Evolutionary conservation across 1,140 invertebrate genomes (phyloP), one percentile per base, ranked within the genome.

Genomic region (Stegodyphus mimosarum): DNA sequence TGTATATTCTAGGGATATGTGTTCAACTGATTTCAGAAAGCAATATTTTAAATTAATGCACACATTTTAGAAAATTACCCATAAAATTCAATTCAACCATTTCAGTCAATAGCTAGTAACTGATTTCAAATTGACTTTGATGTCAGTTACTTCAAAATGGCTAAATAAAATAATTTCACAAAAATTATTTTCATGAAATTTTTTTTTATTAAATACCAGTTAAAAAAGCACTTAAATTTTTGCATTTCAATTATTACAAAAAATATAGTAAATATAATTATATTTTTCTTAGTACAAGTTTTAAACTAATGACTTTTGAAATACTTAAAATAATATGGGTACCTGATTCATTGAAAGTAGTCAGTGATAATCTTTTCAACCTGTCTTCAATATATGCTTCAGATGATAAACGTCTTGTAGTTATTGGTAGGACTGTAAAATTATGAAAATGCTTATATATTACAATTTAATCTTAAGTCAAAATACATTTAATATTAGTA

Each of bases 271-370:
- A 60, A 60, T 33, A 33, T 33, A 33, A 33, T 3, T 33, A 60
- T 5, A 60, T 9, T 15, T 60, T 60, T 15, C 15, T 60, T 60
- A 60, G 55, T 60, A 10, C 9, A 10, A 15, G 55, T 10, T 60
- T 60, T 1, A 60, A 60, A 60, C 9, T 60, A 15, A 10, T 60
- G 2, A 10, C 5, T 60, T 60, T 60, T 60, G 9, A 10, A 10
- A 60, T 60, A 15, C 55, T 60, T 9, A 10, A 10, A 60, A 60
- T 60, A 60, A 60, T 15, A 0, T 10, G 0, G 17, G 88, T 91
- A 93, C 93, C 96, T 89, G 96, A 93, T 53, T 96, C 95, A 89
- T 97, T 95, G 90, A 97, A 96, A 6, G 95, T 97, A 17, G 96
- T 95, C 63, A 97, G 92, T 50, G 95, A 95, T 55, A 97, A 92